phyloP scores from a whole-genome alignment of 2,797 vertebrate genomes.

The Paratrypauchen microcephalus region DNA sequence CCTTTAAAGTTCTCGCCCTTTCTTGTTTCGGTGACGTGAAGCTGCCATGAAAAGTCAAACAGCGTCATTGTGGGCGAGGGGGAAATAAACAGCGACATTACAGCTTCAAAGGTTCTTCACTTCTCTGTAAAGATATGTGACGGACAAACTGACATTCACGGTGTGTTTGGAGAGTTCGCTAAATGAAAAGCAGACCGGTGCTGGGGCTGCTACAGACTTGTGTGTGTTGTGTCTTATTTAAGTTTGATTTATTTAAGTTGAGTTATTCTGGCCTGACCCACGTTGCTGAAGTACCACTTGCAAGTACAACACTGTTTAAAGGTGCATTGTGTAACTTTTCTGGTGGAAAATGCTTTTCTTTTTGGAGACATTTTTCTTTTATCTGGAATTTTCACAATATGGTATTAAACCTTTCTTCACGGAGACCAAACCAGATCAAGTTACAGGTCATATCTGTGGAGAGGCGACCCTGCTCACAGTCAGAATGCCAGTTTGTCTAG shows the following conservation, averaged over 20 bases:
- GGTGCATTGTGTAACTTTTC: no score
- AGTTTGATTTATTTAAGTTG: no score
- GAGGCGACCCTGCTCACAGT: no score
- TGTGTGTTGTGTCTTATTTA: conserved; percentile 3
- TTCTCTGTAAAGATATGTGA: conserved; percentile 57
- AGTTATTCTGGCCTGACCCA: background rate
- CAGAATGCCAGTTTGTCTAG: no score
- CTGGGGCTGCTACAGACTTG: background rate
- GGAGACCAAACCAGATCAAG: no score
- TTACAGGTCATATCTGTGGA: no score
- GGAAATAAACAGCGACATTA: conserved; percentile 70
- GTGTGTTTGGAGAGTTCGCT: conserved; percentile 20
- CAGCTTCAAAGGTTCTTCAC: conserved; percentile 53
- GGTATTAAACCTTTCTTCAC: no score
- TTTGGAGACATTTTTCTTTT: no score
- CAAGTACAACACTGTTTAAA: no score
- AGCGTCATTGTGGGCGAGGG: conserved; percentile 47
- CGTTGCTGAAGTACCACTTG: no score
- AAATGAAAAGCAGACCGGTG: conserved; percentile 17
- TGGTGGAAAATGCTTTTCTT: no score
- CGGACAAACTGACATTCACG: conserved; percentile 60
- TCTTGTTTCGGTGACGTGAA: conserved; percentile 38
- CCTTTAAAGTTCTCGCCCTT: conserved; percentile 37
- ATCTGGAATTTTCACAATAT: no score
- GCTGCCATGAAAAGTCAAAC: conserved; percentile 47